These are phyloP conservation scores for fruit fly (Drosophila melanogaster) DNA, from an alignment of 1,140 invertebrate genomes.

Conservation along the genomic window DNA sequence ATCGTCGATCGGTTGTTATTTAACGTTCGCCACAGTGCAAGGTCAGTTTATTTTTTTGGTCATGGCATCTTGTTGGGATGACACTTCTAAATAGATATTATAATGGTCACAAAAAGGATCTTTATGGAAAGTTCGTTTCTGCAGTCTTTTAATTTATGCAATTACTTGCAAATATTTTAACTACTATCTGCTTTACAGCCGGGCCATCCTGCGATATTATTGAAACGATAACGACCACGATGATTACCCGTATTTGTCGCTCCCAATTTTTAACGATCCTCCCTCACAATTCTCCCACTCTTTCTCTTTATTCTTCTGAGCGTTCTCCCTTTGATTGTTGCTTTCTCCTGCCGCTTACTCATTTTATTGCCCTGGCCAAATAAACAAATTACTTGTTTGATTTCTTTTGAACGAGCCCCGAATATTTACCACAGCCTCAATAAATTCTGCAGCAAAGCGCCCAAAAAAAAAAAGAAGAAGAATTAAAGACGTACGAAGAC, in stretches of 20 bases:
- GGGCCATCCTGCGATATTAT: background rate
- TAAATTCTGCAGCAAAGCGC: constrained; percentile 72
- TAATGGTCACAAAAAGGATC: no score
- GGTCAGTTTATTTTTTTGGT: constrained; percentile 2
- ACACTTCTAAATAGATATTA: no score
- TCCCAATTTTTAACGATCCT: constrained; percentile 7
- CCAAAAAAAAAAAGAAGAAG: constrained; percentile 1
- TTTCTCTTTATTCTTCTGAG: background rate
- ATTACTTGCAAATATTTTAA: background rate
- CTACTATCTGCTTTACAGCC: background rate
- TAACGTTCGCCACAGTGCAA: background rate
- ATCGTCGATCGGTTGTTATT: background rate
- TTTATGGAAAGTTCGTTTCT: constrained; percentile 19
- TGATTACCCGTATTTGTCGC: constrained; percentile 7
- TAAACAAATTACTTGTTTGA: constrained; percentile 83
- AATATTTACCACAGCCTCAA: constrained; percentile 82
- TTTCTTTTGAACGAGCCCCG: constrained; percentile 81
- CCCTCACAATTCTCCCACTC: background rate
- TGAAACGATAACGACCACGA: background rate
- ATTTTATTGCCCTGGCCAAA: constrained; percentile 76
- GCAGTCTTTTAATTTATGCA: constrained; percentile 28
- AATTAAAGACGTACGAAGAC: background rate
- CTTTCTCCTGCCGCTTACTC: constrained; percentile 53
- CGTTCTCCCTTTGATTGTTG: constrained; percentile 7
- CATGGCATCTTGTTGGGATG: no score